Base-by-base conservation (phyloP, 2,888 invertebrate genomes). In the Melinaea menophilus region DNA sequence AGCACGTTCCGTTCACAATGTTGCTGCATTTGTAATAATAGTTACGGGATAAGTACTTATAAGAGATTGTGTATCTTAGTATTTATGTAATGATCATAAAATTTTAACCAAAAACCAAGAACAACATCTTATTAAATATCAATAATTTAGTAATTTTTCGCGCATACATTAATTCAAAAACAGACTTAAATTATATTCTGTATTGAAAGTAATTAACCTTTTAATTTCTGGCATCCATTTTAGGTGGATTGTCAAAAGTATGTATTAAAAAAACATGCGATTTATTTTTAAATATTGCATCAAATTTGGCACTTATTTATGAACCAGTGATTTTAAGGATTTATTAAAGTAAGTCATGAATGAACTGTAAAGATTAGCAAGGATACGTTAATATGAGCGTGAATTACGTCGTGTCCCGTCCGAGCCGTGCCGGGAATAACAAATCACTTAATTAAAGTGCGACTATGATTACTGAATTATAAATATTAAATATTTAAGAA, bases 341-440 rank as follows among this genome's bases (percentile, higher is more conserved):
- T 77, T 73, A 76, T 72, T 79, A 78, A 72, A 71, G 71, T 71
- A 70, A 66, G 65, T 65, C 71, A 69, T 65, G 65, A 69, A 67
- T 63, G 67, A 66, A 69, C 68, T 68, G 71, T 74, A 73, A 76
- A 75, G 78, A 80, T 80, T 76, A 78, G 78, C 77, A 69, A 79
- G 79, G 79, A 81, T 79, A 78, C 75, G 81, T 79, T 79, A 79
- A 69, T 71, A 72, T 63, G 63, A 69, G 68, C 66, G 69, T 72
- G 70, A 71, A 71, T 70, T 72, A 73, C 70, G 71, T 62, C 65
- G 67, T 57, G 63, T 63, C 57, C 63, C 64, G 70, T 51, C 61
- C 62, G 62, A 61, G 46, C 63, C 73, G 75, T 65, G 72, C 31
- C 37, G 55, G 47, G 75, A 74, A 76, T 76, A 72, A 64, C 69